These are phyloP conservation scores for Exephanes ischioxanthus DNA, from an alignment of 2,888 invertebrate species.

Conservation along the genomic window DNA sequence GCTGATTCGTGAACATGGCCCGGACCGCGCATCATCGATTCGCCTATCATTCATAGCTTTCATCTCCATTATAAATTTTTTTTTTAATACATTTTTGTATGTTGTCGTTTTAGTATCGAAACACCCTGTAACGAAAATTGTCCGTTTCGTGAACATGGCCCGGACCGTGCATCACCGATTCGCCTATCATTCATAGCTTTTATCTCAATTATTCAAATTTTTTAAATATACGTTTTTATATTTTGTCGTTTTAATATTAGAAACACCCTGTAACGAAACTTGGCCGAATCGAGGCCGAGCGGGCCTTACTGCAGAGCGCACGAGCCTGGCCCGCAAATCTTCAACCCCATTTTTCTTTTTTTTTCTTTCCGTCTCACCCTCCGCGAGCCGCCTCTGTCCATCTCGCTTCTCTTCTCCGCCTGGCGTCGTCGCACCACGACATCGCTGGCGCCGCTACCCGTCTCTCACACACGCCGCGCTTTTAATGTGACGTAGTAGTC, in stretches of 20 bases:
- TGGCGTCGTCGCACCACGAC: conserved; percentile 47
- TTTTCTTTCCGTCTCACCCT: conserved; percentile 38
- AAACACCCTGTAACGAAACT: background rate
- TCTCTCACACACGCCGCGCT: conserved; percentile 74
- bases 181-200: no score
- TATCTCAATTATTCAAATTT: background rate
- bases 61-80: no score
- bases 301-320: conserved; percentile 45
- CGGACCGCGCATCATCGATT: conserved; percentile 10
- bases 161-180: conserved; percentile 9
- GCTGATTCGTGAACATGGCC: conserved; percentile 44
- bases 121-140: conserved; percentile 4
- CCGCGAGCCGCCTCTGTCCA: background rate
- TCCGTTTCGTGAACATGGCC: conserved; percentile 46
- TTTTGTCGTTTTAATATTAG: background rate
- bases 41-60: no score
- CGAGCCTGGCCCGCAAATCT: conserved; percentile 42
- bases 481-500: conserved; percentile 82
- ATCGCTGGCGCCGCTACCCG: conserved; percentile 58
- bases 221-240: background rate
- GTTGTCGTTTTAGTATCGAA: background rate
- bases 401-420: conserved; percentile 51
- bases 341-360: conserved; percentile 22
- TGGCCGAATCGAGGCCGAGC: conserved; percentile 51
- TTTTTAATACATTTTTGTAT: background rate